A percentile compares a stretch with the other conserved stretches of the same genome.
These are phyloP conservation scores for Myotis pilosus DNA, from an alignment of 2,797 vertebrate genomes.

Conservation along the genomic window DNA sequence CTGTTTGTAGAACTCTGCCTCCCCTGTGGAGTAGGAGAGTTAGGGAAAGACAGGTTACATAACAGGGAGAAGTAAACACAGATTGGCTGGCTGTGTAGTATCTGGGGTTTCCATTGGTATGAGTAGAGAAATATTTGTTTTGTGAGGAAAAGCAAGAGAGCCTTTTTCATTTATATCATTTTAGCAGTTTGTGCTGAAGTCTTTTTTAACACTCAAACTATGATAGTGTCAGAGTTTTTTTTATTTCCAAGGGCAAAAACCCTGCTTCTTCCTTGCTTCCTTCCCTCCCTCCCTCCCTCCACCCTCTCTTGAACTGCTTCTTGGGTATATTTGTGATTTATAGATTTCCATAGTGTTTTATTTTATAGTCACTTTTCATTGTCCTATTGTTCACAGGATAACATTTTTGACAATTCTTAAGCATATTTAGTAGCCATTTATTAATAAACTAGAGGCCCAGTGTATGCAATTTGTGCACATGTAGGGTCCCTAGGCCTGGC, in stretches of 20 bases:
- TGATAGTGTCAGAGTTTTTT: conserved; percentile 8
- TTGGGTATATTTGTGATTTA: conserved; percentile 19
- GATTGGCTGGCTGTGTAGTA: conserved; percentile 45
- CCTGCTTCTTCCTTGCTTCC: not conserved
- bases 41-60: conserved; percentile 63
- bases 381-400: conserved; percentile 23
- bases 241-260: conserved; percentile 7
- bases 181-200: conserved; percentile 50
- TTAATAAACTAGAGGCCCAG: not conserved
- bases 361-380: conserved; percentile 7
- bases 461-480: no score
- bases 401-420: not conserved
- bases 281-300: not conserved
- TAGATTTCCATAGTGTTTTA: conserved; percentile 15
- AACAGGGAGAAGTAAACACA: conserved; percentile 67
- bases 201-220: conserved; percentile 21
- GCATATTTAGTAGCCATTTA: conserved; percentile 32
- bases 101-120: conserved; percentile 64
- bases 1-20: conserved; percentile 70
- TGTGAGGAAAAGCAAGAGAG: conserved; percentile 61
- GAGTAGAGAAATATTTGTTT: conserved; percentile 58
- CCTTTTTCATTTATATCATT: conserved; percentile 55
- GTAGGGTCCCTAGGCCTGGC: no score
- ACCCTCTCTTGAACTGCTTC: not conserved
- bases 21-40: conserved; percentile 62